Base-by-base conservation (phyloP, 2,113 vertebrate genomes). In the Cathartes aura region DNA sequence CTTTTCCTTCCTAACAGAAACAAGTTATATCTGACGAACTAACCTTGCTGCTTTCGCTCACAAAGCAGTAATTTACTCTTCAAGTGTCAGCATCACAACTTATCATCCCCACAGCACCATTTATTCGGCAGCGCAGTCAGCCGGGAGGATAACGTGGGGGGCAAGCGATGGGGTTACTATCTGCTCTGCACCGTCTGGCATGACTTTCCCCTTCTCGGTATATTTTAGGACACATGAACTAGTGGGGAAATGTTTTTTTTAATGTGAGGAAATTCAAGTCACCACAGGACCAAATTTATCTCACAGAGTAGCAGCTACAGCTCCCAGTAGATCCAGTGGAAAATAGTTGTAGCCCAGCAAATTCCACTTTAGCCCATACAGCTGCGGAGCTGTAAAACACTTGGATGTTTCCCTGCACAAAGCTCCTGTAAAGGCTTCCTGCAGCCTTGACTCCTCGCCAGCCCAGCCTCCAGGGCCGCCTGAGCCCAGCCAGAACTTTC, bases 21-120 rank as follows among this genome's bases (percentile, higher is more conserved):
- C 95, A 32, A 84, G 92, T 93, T 93, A 19, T 93, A 56, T 74
- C 76, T 90, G 90, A 92, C 6, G 8, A 93, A 60, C 95, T 58
- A 71, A 94, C 76, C 52, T 47, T 68, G 75, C 90, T 81, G 66
- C 90, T 91, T 95, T 90, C 2, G 5, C 80, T 95, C 90, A 12
- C 72, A 90, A 34, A 86, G 76, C 48, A 42, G 68, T 72, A 43
- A 92, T 95, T 95, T 79, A 75, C 59, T 38, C 90, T 70, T 60
- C 59, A 50, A 74, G 71, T 15, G 4, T 74, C 10, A 2, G 66
- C 45, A 9, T 21, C 67, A 40, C 76, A 78, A 1, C 32, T 81
- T 58, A 6, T 8, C 64, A 17, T 21, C 87, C 87, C 76, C 11
- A 5, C 83, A 91, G 92, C 82, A 47, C n/a, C n/a, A 7, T 80